Conservation (phyloP, 2,797 vertebrate genomes). For the Etheostoma nigrum region DNA sequence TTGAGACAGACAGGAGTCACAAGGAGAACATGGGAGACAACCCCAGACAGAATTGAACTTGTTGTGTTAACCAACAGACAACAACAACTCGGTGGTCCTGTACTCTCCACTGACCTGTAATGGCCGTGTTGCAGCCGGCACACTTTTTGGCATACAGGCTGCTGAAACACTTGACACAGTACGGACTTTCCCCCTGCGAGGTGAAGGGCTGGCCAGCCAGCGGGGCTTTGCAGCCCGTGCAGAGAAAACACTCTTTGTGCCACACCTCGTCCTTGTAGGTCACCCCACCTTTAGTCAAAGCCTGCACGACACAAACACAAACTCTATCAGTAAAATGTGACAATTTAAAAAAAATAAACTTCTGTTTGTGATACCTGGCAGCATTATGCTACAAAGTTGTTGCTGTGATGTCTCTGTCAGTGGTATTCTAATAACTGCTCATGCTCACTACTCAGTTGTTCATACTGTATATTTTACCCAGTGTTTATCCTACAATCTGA, state of each 20-base stretch:
- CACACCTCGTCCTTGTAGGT: constrained; percentile 94
- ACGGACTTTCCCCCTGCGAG: constrained; percentile 93
- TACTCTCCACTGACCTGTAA: constrained; percentile 88
- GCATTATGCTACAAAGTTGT: neutral
- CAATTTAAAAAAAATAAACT: too few species aligned
- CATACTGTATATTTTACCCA: neutral
- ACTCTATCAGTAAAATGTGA: neutral
- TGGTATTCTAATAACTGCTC: neutral
- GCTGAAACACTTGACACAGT: constrained; percentile 95
- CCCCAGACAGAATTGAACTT: neutral
- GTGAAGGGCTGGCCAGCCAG: constrained; percentile 96
- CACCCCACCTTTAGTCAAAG: constrained; percentile 94
- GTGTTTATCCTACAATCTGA: neutral
- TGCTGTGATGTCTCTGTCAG: neutral
- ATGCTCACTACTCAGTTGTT: neutral
- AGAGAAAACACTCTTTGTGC: constrained; percentile 97
- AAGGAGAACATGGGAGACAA: neutral
- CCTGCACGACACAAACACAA: constrained; percentile 77
- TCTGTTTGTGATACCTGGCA: neutral
- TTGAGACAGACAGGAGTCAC: neutral
- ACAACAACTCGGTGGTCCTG: neutral
- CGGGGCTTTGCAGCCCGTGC: constrained; percentile 89
- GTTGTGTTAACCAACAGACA: neutral
- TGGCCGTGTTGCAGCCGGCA: constrained; percentile 91
- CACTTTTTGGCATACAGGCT: constrained; percentile 96